Evolutionary conservation across 2,797 vertebrate species (phyloP).

Genomic region (Siniperca undulata): DNA sequence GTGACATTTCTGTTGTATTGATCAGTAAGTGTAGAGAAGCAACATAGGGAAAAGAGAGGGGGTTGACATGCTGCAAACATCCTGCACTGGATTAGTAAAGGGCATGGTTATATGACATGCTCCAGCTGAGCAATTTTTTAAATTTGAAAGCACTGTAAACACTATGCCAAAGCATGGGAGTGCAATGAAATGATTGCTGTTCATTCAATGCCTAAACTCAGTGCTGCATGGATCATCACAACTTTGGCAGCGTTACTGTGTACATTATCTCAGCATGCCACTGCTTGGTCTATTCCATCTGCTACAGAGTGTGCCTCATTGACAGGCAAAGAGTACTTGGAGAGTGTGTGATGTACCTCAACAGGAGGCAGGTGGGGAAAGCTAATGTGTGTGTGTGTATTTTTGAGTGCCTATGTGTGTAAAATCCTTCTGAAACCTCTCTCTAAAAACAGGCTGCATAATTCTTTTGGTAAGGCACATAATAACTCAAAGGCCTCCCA

Average conservation of each 20-base stretch:
- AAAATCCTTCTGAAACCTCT: conserved; percentile 33
- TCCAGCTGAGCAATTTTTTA: conserved; percentile 4
- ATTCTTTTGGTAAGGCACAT: conserved; percentile 54
- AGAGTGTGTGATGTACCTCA: conserved; percentile 48
- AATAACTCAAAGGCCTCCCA: conserved; percentile 70
- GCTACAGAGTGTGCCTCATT: conserved; percentile 37
- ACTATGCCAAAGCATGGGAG: not conserved
- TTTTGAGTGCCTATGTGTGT: conserved; percentile 24
- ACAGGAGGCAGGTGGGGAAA: conserved; percentile 24
- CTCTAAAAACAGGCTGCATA: conserved; percentile 40
- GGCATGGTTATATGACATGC: not conserved
- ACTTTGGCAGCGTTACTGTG: conserved; percentile 35
- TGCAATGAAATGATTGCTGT: conserved; percentile 27
- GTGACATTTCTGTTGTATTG: conserved; percentile 3
- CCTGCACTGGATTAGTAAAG: not conserved
- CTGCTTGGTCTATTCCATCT: conserved; percentile 54
- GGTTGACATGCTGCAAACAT: not conserved
- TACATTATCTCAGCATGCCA: conserved; percentile 56
- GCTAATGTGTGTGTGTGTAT: conserved; percentile 21
- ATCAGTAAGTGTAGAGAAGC: not conserved
- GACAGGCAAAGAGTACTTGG: conserved; percentile 52
- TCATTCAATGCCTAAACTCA: conserved; percentile 34
- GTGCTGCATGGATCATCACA: conserved; percentile 40
- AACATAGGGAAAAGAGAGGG: not conserved
- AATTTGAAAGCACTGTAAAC: conserved; percentile 26